phyloP scores from a whole-genome alignment of 2,797 vertebrate species.

The Rhadinocentrus ornatus region DNA sequence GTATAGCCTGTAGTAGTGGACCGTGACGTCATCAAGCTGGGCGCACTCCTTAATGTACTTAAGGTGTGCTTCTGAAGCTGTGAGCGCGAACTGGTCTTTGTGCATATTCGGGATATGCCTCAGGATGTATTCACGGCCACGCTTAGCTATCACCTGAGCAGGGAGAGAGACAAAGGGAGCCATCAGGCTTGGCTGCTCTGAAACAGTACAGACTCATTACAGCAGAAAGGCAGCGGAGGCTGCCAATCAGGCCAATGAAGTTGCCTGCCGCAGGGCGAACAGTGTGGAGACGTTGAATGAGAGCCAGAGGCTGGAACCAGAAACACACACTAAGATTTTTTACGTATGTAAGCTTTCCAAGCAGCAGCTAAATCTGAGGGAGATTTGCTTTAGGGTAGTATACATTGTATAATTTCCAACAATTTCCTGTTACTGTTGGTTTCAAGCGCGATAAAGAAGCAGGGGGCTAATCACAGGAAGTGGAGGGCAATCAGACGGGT shows the following conservation, averaged over 20 bases:
- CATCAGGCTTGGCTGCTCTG: slow-evolving; percentile 26
- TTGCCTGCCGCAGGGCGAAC: slow-evolving; percentile 36
- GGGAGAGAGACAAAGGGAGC: slow-evolving; percentile 1
- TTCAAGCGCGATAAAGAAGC: slow-evolving; percentile 65
- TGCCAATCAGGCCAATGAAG: slow-evolving; percentile 35
- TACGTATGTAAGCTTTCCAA: slow-evolving; percentile 31
- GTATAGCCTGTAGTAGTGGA: slow-evolving; percentile 96
- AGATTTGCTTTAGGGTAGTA: slow-evolving; percentile 43
- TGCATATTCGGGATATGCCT: slow-evolving; percentile 98
- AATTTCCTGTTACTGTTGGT: slow-evolving; percentile 71
- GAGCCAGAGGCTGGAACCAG: slow-evolving; percentile 17
- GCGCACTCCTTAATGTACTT: slow-evolving; percentile 98
- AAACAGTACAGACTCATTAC: slow-evolving; percentile 7
- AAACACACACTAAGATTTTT: slow-evolving; percentile 37
- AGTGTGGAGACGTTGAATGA: slow-evolving; percentile 21
- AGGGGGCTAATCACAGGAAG: slow-evolving; percentile 79
- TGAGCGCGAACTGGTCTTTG: slow-evolving; percentile 97
- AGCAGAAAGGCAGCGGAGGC: slow-evolving; percentile 17
- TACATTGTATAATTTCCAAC: slow-evolving; percentile 54
- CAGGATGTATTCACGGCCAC: slow-evolving; percentile 96
- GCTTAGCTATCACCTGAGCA: slow-evolving; percentile 92
- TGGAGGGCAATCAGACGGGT: slow-evolving; percentile 70
- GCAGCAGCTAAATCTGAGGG: slow-evolving; percentile 37
- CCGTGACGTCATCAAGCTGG: slow-evolving; percentile 93
- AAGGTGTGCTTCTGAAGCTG: slow-evolving; percentile 93